A percentile compares a stretch with the other conserved stretches of the same genome.
phyloP scores from a whole-genome alignment of 2,797 vertebrate species.

The Atherinosoma microstoma region DNA sequence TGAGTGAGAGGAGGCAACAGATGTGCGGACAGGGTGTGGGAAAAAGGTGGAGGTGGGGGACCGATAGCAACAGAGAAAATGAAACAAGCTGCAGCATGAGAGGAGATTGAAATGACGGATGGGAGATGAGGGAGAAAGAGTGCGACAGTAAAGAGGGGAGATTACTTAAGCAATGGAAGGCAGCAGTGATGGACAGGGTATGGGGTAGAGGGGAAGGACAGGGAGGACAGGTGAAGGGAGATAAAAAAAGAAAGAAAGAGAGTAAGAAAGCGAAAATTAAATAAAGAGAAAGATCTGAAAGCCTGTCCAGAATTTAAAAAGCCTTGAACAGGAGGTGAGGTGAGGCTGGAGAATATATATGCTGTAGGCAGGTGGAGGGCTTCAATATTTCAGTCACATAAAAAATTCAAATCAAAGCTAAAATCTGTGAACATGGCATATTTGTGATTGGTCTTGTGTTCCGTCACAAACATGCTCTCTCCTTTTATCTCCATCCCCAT shows the following conservation, averaged over 20 bases:
- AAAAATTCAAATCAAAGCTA: slow-evolving; percentile 57
- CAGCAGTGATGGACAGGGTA: slow-evolving; percentile 59
- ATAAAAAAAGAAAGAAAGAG: slow-evolving; percentile 48
- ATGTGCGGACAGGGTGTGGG: slow-evolving; percentile 21
- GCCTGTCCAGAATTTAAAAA: slow-evolving; percentile 58
- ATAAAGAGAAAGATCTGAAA: slow-evolving; percentile 53
- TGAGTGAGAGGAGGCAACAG: slow-evolving; percentile 33
- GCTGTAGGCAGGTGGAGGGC: slow-evolving; percentile 55
- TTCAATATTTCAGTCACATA: slow-evolving; percentile 70
- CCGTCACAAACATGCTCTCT: slow-evolving; percentile 27
- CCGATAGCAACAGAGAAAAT: slow-evolving; percentile 49
- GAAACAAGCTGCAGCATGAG: slow-evolving; percentile 47
- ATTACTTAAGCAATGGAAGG: slow-evolving; percentile 48
- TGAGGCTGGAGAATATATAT: slow-evolving; percentile 48
- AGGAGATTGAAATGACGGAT: slow-evolving; percentile 53
- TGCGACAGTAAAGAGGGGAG: slow-evolving; percentile 45
- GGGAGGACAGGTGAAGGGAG: slow-evolving; percentile 38
- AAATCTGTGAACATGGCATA: slow-evolving; percentile 58
- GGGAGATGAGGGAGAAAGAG: slow-evolving; percentile 48
- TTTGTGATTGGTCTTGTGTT: slow-evolving; percentile 56
- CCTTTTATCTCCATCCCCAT: slow-evolving; percentile 20
- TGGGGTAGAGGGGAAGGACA: slow-evolving; percentile 28
- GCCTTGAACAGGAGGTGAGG: slow-evolving; percentile 37
- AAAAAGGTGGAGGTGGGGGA: slow-evolving; percentile 7
- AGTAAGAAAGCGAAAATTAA: slow-evolving; percentile 48